Conservation (phyloP, 2,888 invertebrate species). For the Mongoloraphidia duomilia region DNA sequence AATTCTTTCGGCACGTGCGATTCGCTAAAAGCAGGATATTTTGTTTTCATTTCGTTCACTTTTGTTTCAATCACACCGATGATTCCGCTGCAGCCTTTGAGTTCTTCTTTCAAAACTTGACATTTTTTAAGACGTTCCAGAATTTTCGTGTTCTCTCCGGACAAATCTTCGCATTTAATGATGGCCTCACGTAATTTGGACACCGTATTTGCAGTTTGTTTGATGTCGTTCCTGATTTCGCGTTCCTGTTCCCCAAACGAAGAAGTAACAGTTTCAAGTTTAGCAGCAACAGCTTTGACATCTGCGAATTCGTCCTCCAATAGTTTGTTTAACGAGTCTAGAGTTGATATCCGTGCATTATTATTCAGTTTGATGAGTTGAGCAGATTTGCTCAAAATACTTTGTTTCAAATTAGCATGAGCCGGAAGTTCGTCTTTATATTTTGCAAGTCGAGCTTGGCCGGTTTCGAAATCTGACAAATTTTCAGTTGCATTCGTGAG, state of each 20-base stretch:
- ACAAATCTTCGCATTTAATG: constrained; percentile 80
- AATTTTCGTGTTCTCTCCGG: constrained; percentile 74
- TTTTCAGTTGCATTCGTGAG: constrained; percentile 62
- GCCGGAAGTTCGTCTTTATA: constrained; percentile 76
- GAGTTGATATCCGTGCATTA: constrained; percentile 51
- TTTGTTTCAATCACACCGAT: constrained; percentile 53
- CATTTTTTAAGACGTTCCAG: constrained; percentile 63
- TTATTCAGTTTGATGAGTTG: constrained; percentile 66
- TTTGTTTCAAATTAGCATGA: constrained; percentile 59
- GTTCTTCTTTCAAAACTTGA: constrained; percentile 52
- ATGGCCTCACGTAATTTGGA: constrained; percentile 65
- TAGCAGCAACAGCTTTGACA: constrained; percentile 55
- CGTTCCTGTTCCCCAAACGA: constrained; percentile 62
- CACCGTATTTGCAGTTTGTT: constrained; percentile 52
- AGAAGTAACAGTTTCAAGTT: constrained; percentile 56
- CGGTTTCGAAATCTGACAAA: constrained; percentile 66
- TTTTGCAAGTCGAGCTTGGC: constrained; percentile 61
- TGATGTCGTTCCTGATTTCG: constrained; percentile 54
- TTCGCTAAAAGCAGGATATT: constrained; percentile 65
- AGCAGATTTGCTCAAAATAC: constrained; percentile 62
- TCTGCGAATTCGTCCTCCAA: constrained; percentile 64
- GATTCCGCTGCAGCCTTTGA: constrained; percentile 51
- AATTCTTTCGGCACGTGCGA: constrained; percentile 70
- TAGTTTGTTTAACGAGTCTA: constrained; percentile 48
- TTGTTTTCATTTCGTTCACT: constrained; percentile 53